Conservation (phyloP, 2,797 vertebrate species). For the Sarcophilus harrisii region DNA sequence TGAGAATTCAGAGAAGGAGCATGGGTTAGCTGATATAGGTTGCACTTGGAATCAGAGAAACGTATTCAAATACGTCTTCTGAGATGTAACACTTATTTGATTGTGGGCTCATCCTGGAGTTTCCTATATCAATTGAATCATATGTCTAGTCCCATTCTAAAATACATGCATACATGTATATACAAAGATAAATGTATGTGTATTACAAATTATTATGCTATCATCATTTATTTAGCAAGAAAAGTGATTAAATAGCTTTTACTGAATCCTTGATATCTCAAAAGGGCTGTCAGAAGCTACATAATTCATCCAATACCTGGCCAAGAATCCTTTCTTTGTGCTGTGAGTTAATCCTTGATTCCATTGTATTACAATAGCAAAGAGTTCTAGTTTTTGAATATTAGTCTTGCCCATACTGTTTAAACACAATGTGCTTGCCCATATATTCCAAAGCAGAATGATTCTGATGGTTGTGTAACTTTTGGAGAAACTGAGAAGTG, state of each 20-base stretch:
- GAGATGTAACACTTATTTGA: not conserved
- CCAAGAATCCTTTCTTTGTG: not conserved
- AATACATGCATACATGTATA: not conserved
- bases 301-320: not conserved
- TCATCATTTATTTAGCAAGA: not conserved
- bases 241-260: not conserved
- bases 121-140: not conserved
- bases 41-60: not conserved
- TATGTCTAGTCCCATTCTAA: not conserved
- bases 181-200: not conserved
- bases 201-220: not conserved
- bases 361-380: not conserved
- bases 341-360: no score
- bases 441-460: not conserved
- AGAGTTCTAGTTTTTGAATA: not conserved
- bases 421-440: not conserved
- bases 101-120: not conserved
- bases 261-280: not conserved
- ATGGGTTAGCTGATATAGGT: not conserved
- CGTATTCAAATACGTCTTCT: not conserved
- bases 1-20: not conserved
- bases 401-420: not conserved
- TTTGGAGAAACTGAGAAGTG: not conserved
- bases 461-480: not conserved
- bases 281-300: not conserved